Conservation (phyloP, 2,797 vertebrate species). For the Hippocampus kuda region DNA sequence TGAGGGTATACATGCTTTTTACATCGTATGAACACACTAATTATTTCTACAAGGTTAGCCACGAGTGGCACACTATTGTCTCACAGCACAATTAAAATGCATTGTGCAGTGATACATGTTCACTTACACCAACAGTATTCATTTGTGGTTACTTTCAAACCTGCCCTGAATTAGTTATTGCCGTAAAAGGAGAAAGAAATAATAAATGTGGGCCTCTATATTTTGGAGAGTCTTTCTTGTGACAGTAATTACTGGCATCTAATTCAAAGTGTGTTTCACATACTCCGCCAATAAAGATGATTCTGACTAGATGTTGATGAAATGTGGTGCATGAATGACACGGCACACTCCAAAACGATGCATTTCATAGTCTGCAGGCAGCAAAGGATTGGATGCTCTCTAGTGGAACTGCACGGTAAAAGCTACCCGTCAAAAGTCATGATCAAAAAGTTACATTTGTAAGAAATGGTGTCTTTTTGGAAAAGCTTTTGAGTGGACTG, state of each 20-base stretch:
- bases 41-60: constrained; percentile 4
- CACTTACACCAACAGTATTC: not conserved
- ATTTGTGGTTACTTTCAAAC: not conserved
- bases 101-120: not conserved
- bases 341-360: not conserved
- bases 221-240: too few species aligned
- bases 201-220: not conserved
- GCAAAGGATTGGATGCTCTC: constrained; percentile 31
- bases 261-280: not conserved
- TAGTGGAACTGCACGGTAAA: constrained; percentile 30
- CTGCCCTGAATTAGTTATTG: not conserved
- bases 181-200: not conserved
- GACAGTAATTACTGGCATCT: not conserved
- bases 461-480: not conserved
- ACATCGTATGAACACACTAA: not conserved
- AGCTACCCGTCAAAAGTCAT: constrained; percentile 12
- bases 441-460: not conserved
- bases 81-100: not conserved
- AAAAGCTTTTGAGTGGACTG: not conserved
- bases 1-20: not conserved
- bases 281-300: not conserved
- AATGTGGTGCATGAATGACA: not conserved
- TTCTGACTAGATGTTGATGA: not conserved
- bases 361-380: not conserved
- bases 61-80: not conserved